Base-by-base conservation (phyloP, 2,113 vertebrate species). In the Hemichromis elongatus region DNA sequence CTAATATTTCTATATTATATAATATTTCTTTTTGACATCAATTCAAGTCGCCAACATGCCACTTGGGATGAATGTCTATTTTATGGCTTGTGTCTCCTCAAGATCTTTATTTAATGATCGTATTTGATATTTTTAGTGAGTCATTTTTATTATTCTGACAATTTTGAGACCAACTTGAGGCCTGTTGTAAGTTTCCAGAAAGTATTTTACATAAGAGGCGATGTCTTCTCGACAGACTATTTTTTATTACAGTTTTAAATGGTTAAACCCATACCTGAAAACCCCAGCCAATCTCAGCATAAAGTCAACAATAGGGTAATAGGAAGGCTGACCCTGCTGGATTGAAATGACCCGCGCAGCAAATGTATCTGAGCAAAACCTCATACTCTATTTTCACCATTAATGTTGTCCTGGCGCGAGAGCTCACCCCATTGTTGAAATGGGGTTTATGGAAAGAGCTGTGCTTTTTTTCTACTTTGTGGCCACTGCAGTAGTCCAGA, bases 291-390 rank as follows among this genome's bases (percentile, higher is more conserved):
- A 80, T 68, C 75, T 63, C 80, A 79, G 79, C 87, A 82, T 80
- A 30, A 81, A 86, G 83, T 89, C 90, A 88, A 85, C 81, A 77
- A 59, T 78, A 80, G 92, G 91, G 82, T 92, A 91, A 91, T 91
- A 66, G 88, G 78, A 85, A 88, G 73, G 50, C 86, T 90, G 88
- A 88, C 90, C 89, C 47, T 4, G 33, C 63, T 66, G 89, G 78
- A 91, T 92, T 90, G 79, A 86, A 91, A 92, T 84, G 86, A 91
- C 92, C 92, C 3, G 6, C 11, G 1, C 79, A 42, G 50, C 79
- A 88, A 78, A 88, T 86, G 80, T 79, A 81, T 86, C 83, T 47
- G 68, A 80, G 81, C 77, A 82, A 56, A 53, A 82, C n/a, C 75
- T 59, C 56, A 86, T 61, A 57, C 81, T 80, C 55, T 40, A 78